These are phyloP conservation scores for Arctopsyche grandis DNA, from an alignment of 1,140 invertebrate species.

Conservation along the genomic window DNA sequence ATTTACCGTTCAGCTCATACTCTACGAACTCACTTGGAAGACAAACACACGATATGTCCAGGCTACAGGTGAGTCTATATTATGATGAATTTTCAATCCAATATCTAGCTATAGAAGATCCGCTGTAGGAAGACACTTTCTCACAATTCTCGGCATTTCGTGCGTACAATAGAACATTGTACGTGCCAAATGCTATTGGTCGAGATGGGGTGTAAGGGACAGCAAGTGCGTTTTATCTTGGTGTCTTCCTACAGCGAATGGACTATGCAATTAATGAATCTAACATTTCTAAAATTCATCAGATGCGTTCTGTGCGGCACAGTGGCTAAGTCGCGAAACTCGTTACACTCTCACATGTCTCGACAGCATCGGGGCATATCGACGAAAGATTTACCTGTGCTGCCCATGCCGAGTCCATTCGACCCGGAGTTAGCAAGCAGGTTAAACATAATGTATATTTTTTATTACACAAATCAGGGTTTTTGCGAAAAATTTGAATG, in stretches of 20 bases:
- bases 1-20: constrained; percentile 92
- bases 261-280: not conserved
- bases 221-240: too few species aligned
- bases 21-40: constrained; percentile 87
- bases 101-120: too few species aligned
- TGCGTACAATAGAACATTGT: too few species aligned
- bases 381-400: constrained; percentile 89
- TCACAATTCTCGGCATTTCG: not conserved
- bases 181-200: too few species aligned
- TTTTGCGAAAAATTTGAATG: not conserved
- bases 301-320: constrained; percentile 91
- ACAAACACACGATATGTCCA: constrained; percentile 92
- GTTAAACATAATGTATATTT: constrained; percentile 55
- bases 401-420: constrained; percentile 90
- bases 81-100: not conserved
- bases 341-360: constrained; percentile 91
- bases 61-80: constrained; percentile 72
- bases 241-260: not conserved
- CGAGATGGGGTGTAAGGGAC: too few species aligned
- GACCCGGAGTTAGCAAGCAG: constrained; percentile 86
- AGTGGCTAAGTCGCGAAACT: constrained; percentile 90
- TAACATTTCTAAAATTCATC: constrained; percentile 27
- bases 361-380: constrained; percentile 91
- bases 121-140: too few species aligned
- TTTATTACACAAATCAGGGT: not conserved